Evolutionary conservation across 2,797 vertebrate genomes (phyloP), one percentile per base, ranked within the genome.

Genomic region (Choloepus didactylus): DNA sequence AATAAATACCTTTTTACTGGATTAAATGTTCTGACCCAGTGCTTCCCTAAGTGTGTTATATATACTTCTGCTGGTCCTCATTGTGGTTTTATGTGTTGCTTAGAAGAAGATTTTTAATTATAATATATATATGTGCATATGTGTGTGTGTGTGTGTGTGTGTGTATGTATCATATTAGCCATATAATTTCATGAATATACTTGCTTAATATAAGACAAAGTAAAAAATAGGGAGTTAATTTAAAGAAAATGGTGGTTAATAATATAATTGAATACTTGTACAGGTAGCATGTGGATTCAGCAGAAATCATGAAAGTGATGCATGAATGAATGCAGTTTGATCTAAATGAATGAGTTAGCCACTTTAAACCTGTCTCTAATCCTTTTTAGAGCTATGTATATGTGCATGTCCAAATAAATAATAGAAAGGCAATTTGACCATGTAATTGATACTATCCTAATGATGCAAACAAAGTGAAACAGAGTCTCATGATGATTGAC

Each of bases 181-280:
- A 92, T 73, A 12, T 77, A 64, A 77, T 59, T 91, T 91, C 9
- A 83, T 70, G 27, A 77, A 49, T 93, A 87, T 56, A 94, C 19
- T 76, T 51, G 8, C 5, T 76, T 76, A 79, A 41, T 76, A 83
- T 23, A 23, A 85, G 6, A 35, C 16, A 60, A 87, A 70, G 76
- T 18, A 18, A 64, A 62, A 90, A 87, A 73, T 44, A 27, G 11
- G 80, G 49, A 84, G 7, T 60, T 79, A 70, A 59, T 27, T 75
- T 49, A 66, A 84, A 80, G 49, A 88, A 73, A 89, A 79, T 69
- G 23, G 9, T 69, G 23, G 9, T 73, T 79, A 93, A 80, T 44
- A 92, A 46, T 85, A 75, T 81, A 76, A 54, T 46, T 72, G 10
- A 91, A 75, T 76, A 76, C 46, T 46, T 72, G 12, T 79, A 51